A percentile compares a stretch with the other conserved stretches of the same genome.
Evolutionary conservation across 1,140 invertebrate species (phyloP).

Genomic region (Bombus terrestris): DNA sequence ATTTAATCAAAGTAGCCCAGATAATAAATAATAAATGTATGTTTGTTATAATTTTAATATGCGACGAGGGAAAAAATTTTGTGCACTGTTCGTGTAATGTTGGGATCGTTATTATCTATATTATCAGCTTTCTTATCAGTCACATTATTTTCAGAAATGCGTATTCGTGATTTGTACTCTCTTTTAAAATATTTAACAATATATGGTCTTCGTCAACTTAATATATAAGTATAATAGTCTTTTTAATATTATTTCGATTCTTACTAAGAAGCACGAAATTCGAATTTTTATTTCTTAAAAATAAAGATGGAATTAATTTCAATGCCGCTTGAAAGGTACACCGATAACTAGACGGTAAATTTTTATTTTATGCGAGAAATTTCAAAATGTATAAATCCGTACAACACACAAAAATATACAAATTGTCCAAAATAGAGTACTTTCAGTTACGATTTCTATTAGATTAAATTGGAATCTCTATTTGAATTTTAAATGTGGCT

Average conservation of each 20-base stretch:
- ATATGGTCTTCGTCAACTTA: not conserved
- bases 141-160: not conserved
- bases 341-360: too few species aligned
- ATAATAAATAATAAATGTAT: not conserved
- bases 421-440: too few species aligned
- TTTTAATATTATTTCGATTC: not conserved
- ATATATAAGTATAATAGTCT: not conserved
- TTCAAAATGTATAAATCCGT: too few species aligned
- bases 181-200: not conserved
- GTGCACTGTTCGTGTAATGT: not conserved
- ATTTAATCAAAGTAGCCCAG: not conserved
- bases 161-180: not conserved
- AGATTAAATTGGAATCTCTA: too few species aligned
- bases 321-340: too few species aligned
- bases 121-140: too few species aligned
- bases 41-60: not conserved
- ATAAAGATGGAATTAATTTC: too few species aligned
- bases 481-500: too few species aligned
- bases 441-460: too few species aligned
- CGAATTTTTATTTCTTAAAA: too few species aligned
- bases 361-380: too few species aligned
- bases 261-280: not conserved
- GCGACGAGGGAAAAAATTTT: not conserved
- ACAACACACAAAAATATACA: too few species aligned
- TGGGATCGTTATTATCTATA: not conserved